Base-by-base conservation (phyloP, 2,888 invertebrate genomes). In the Rhyacophila evoluta region DNA sequence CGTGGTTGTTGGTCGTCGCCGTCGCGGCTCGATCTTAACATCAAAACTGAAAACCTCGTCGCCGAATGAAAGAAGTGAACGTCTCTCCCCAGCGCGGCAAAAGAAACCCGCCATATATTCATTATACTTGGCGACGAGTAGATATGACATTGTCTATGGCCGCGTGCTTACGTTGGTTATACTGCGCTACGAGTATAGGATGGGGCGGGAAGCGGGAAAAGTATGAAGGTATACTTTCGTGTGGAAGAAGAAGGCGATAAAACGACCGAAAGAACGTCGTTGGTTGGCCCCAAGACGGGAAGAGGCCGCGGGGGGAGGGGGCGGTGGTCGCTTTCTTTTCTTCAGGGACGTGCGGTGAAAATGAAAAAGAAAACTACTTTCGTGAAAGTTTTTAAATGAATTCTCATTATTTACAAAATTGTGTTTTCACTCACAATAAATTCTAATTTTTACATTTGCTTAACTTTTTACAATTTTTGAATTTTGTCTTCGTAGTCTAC, bases 181-280 rank as follows among this genome's bases (percentile, higher is more conserved):
- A 55, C 55, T 55, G 55, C 19, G 41, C 55, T 55, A 19, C 55
- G 55, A 25, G 55, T 19, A 55, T 55, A 55, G 55, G 83, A 77
- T 81, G 81, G 82, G 79, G 37, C 37, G 41, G 70, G 75, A 76
- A 67, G 75, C 72, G 75, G 85, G 86, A 84, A 86, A 88, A 89
- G 88, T 88, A 88, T 88, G 88, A 89, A 88, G 88, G 89, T 88
- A 89, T 89, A 89, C 88, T 89, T 88, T 88, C 87, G 87, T 86
- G 86, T 84, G 86, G 86, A 85, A 86, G 87, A 86, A 86, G 86
- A 85, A 85, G 84, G 85, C 84, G 85, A 85, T 85, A 85, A 82
- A 82, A 81, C 81, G 83, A 81, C 80, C 82, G 81, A 82, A 82
- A 82, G 82, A 82, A 81, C 83, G 83, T 81, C 83, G 81, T 82